Conservation (phyloP, 2,113 vertebrate genomes). For the Myotis brandtii region DNA sequence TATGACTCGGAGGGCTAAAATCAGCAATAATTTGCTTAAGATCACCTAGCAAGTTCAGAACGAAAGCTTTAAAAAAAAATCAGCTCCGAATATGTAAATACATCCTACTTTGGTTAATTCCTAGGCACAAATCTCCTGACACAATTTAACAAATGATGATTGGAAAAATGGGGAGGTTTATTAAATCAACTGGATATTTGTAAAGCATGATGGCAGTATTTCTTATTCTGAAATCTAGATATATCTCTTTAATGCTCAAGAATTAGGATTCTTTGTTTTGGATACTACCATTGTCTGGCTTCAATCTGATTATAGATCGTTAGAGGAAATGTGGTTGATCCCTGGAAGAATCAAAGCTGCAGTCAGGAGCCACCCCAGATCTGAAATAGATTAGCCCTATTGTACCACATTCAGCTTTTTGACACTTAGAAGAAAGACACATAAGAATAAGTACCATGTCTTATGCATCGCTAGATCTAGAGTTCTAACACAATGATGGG, state of each 20-base stretch:
- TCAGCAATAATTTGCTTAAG: constrained; percentile 72
- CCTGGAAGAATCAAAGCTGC: neutral
- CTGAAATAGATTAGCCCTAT: neutral
- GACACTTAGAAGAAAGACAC: neutral
- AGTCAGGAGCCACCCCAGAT: neutral
- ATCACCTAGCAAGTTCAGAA: neutral
- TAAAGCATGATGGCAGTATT: neutral
- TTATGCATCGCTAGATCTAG: neutral
- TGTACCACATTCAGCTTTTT: neutral
- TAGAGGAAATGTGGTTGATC: neutral
- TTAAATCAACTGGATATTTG: neutral
- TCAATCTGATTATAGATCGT: neutral
- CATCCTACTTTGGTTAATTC: neutral
- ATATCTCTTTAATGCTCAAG: neutral
- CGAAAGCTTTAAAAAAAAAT: neutral
- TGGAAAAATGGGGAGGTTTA: neutral
- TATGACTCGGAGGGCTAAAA: constrained; percentile 61
- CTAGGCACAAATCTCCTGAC: neutral
- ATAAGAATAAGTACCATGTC: neutral
- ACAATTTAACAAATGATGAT: neutral
- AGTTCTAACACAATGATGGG: neutral
- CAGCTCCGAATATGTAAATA: neutral
- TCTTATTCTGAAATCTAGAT: constrained; percentile 1
- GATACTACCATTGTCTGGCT: neutral
- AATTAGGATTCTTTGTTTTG: neutral